Evolutionary conservation across 2,797 vertebrate genomes (phyloP).

Genomic region (Platyrinchus mystaceus): DNA sequence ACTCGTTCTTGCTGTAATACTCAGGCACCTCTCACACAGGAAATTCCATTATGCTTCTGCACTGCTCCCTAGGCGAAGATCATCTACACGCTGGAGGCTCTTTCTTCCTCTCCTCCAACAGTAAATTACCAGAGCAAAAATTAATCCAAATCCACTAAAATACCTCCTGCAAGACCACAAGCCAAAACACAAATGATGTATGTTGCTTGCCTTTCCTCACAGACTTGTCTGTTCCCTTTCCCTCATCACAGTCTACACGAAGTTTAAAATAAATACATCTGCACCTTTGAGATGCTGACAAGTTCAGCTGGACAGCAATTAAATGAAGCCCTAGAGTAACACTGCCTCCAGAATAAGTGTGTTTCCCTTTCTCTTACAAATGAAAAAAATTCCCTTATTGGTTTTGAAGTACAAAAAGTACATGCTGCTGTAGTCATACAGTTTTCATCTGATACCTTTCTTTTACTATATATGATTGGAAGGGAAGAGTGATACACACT

Average conservation of each 20-base stretch:
- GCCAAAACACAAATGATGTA: neutral
- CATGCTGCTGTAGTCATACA: neutral
- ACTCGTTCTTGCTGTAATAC: neutral
- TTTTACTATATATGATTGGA: neutral
- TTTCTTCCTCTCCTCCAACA: constrained; percentile 13
- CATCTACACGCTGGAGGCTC: neutral
- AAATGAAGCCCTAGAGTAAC: constrained; percentile 5
- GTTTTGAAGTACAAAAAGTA: neutral
- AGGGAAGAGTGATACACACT: neutral
- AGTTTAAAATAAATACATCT: constrained; percentile 8
- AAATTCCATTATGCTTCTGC: constrained; percentile 5
- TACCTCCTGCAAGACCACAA: neutral
- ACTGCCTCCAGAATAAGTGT: neutral
- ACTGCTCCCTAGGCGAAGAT: neutral
- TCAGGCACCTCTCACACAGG: neutral
- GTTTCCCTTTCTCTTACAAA: neutral
- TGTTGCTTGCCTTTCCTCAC: neutral
- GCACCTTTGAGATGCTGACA: neutral
- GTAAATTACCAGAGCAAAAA: constrained; percentile 8
- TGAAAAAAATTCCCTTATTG: neutral
- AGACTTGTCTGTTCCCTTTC: neutral
- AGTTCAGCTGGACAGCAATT: neutral
- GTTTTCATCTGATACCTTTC: neutral
- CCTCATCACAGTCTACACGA: neutral
- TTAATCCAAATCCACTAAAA: constrained; percentile 25